These are phyloP conservation scores for Perdita meconis DNA, from an alignment of 2,888 invertebrate species.

Conservation along the genomic window DNA sequence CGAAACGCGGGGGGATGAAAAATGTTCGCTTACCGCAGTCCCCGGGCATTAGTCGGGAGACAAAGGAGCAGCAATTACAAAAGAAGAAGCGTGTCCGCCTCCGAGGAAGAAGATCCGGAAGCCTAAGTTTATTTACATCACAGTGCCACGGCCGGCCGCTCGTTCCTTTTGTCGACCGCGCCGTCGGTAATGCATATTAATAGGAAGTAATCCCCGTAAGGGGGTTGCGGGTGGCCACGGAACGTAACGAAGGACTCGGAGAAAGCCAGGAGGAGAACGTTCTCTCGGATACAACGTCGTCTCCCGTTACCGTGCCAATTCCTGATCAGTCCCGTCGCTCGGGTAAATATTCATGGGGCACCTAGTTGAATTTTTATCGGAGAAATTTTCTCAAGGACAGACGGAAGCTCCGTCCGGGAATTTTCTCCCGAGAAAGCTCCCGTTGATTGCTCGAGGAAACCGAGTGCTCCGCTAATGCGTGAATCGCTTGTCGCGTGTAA, in stretches of 20 bases:
- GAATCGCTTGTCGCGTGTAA: not conserved
- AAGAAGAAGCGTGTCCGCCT: conserved; percentile 69
- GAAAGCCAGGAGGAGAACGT: conserved; percentile 54
- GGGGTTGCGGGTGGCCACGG: conserved; percentile 55
- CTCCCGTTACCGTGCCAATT: conserved; percentile 74
- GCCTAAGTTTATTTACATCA: conserved; percentile 74
- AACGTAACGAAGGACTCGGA: conserved; percentile 54
- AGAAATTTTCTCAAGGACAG: not conserved
- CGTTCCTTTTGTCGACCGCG: conserved; percentile 67
- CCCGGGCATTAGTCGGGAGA: conserved; percentile 57
- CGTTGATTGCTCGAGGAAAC: not conserved
- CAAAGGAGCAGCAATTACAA: conserved; percentile 70
- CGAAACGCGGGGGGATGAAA: conserved; percentile 56
- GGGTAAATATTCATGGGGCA: conserved; percentile 81
- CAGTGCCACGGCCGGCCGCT: conserved; percentile 63
- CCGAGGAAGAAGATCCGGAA: conserved; percentile 69
- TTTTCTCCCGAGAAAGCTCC: not conserved
- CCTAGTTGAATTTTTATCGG: conserved; percentile 36
- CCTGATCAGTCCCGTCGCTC: conserved; percentile 47
- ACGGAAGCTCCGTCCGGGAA: not conserved
- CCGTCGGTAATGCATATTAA: conserved; percentile 71
- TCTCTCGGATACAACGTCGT: conserved; percentile 55
- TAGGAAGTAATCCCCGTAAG: conserved; percentile 69
- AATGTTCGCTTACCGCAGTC: conserved; percentile 55
- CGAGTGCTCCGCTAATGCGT: not conserved